Evolutionary conservation across 2,888 invertebrate species (phyloP), one percentile per base, ranked within the genome.

Genomic region (Drosophila cognata): DNA sequence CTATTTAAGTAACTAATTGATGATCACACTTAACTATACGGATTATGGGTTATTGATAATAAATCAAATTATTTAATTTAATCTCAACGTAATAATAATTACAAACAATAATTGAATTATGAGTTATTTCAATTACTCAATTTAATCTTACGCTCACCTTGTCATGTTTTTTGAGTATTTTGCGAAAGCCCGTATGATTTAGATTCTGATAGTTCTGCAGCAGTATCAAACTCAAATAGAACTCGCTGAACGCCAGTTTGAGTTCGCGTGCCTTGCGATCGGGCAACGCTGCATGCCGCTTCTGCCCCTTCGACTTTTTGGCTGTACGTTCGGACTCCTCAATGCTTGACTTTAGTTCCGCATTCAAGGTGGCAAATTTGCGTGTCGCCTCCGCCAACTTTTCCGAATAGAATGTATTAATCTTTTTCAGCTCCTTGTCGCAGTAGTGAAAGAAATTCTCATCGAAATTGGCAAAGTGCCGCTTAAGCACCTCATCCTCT

Each of bases 91-190:
- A 41, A n/a, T n/a, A 18, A 18, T n/a, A n/a, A 41, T 2, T 5
- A 2, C 21, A 43, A 21, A 43, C 43, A 43, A 21, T 21, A 21
- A 21, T 43, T 43, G 2, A 43, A 11, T 41, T 41, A n/a, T 41
- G 41, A 43, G 6, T 43, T 13, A 6, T 43, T 21, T 43, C 6
- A n/a, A 21, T 21, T 43, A 21, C 21, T 7, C 21, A 43, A 21
- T 13, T 43, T 4, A 11, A n/a, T 21, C 46, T 25, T 46, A 46
- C 10, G 33, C 33, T 51, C 93, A 98, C 98, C 96, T 99, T 99
- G 94, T 99, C 99, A 93, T 99, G 99, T 93, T 99, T 99, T 93
- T 99, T 99, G 75, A 99, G 95, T 91, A 99, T 99, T 94, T 99
- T 99, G 76, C 99, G 95, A 94, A 99, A 99, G 2, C 99, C 99